These are phyloP conservation scores for Hypotaenidia okinawae DNA, from an alignment of 2,797 vertebrate species.

Conservation along the genomic window DNA sequence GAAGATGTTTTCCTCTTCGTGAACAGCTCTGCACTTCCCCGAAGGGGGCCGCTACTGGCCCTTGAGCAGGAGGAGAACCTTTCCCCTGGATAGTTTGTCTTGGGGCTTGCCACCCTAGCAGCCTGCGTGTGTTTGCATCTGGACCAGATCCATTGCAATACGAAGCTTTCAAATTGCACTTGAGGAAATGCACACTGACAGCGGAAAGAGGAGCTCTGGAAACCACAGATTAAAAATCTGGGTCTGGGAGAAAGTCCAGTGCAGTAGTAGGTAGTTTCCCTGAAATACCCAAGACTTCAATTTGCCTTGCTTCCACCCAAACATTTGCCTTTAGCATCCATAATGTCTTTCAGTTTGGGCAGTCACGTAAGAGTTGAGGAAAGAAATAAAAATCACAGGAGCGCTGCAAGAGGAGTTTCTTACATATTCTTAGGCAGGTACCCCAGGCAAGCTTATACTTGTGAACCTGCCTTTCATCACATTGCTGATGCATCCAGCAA, in stretches of 20 bases:
- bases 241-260: not conserved
- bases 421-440: not conserved
- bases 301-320: not conserved
- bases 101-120: not conserved
- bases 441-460: not conserved
- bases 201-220: not conserved
- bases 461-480: not conserved
- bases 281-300: not conserved
- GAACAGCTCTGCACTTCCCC: rapidly evolving
- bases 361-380: not conserved
- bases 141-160: not conserved
- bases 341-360: not conserved
- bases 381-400: not conserved
- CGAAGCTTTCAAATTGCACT: not conserved
- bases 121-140: rapidly evolving
- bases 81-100: not conserved
- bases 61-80: rapidly evolving
- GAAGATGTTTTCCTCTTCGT: not conserved
- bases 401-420: not conserved
- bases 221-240: not conserved
- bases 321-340: not conserved
- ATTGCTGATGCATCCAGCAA: not conserved
- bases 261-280: not conserved
- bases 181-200: not conserved
- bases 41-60: rapidly evolving